These are phyloP conservation scores for Sebastolobus altivelis DNA, from an alignment of 2,797 vertebrate genomes.

Conservation along the genomic window DNA sequence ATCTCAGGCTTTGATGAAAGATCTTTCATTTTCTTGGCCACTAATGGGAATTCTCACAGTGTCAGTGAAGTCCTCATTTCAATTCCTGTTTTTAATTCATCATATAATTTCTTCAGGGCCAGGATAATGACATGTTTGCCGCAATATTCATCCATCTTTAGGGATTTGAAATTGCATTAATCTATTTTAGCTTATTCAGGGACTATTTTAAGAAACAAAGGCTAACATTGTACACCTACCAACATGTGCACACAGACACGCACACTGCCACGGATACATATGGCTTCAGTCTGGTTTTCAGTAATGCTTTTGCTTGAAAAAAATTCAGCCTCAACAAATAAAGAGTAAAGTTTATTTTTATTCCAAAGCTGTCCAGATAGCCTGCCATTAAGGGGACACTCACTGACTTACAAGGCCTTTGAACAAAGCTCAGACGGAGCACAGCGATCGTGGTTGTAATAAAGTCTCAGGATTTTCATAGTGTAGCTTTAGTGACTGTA, in stretches of 20 bases:
- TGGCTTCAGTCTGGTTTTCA: constrained; percentile 6
- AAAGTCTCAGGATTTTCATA: constrained; percentile 40
- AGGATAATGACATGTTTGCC: constrained; percentile 69
- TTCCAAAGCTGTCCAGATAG: not conserved
- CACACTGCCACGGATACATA: not conserved
- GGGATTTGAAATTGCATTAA: constrained; percentile 47
- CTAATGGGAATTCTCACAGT: constrained; percentile 68
- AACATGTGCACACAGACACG: constrained; percentile 7
- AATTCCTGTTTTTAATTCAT: constrained; percentile 67
- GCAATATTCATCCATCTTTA: constrained; percentile 42
- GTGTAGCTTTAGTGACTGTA: constrained; percentile 19
- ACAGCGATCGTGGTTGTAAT: constrained; percentile 18
- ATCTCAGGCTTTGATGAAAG: constrained; percentile 70
- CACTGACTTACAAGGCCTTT: constrained; percentile 23
- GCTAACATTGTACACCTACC: constrained; percentile 15
- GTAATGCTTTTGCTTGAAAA: not conserved
- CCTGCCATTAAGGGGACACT: constrained; percentile 25
- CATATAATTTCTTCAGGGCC: constrained; percentile 54
- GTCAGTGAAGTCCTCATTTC: constrained; percentile 63
- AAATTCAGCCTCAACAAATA: not conserved
- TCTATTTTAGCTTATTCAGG: constrained; percentile 31
- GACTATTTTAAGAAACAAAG: constrained; percentile 42
- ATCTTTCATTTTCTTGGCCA: constrained; percentile 70
- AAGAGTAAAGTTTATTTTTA: constrained; percentile 5
- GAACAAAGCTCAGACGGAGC: constrained; percentile 33